phyloP scores from a whole-genome alignment of 2,888 invertebrate species.

The Lobophora halterata region DNA sequence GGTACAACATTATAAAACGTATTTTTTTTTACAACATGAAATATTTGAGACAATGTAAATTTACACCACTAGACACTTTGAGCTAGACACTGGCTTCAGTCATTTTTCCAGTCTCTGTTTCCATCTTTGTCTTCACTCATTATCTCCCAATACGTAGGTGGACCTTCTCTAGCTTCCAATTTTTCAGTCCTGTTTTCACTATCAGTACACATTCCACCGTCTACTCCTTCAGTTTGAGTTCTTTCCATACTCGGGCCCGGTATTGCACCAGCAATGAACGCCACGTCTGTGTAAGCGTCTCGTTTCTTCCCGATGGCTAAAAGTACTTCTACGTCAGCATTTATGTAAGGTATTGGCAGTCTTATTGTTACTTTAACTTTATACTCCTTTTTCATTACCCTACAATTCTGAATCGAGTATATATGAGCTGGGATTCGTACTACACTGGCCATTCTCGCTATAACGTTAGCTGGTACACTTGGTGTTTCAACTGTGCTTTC shows the following conservation, averaged over 20 bases:
- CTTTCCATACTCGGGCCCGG: slow-evolving; percentile 15
- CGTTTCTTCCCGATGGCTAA: slow-evolving; percentile 35
- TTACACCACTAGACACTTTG: background rate
- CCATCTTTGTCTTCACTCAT: slow-evolving; percentile 27
- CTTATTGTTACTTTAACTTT: slow-evolving; percentile 31
- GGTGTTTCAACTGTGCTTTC: slow-evolving; percentile 21
- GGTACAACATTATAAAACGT: no score
- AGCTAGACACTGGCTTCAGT: no score
- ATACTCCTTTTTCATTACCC: slow-evolving; percentile 32
- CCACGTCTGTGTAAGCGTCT: slow-evolving; percentile 5
- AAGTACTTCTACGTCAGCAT: slow-evolving; percentile 32
- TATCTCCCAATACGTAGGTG: slow-evolving; percentile 33
- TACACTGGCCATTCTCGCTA: slow-evolving; percentile 17
- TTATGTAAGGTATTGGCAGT: slow-evolving; percentile 35
- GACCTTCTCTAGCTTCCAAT: slow-evolving; percentile 12
- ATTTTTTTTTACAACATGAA: background rate
- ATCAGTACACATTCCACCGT: no score
- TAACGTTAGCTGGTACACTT: slow-evolving; percentile 26
- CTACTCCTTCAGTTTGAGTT: no score
- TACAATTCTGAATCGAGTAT: slow-evolving; percentile 36
- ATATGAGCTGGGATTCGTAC: slow-evolving; percentile 28
- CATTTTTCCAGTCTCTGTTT: slow-evolving; percentile 7
- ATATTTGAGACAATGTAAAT: background rate
- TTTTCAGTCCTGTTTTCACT: no score
- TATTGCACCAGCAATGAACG: slow-evolving; percentile 3